These are phyloP conservation scores for Aphaenogaster floridana DNA, from an alignment of 1,140 invertebrate genomes.

Conservation along the genomic window DNA sequence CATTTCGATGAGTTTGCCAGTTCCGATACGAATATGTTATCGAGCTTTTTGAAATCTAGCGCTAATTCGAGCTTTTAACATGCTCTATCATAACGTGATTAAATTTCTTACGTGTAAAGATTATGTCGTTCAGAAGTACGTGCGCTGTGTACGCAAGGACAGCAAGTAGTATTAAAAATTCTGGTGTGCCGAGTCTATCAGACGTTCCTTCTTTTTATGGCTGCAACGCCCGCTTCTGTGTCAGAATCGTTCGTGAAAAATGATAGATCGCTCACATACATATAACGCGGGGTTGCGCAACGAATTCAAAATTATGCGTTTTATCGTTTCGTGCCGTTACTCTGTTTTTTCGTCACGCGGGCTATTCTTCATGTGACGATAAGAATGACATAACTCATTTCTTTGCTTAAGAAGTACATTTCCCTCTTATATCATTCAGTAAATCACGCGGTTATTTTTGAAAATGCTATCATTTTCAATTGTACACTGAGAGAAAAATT, in stretches of 20 bases:
- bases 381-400: constrained; percentile 10
- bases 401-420: background rate
- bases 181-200: background rate
- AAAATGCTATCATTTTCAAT: background rate
- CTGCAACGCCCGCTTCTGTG: background rate
- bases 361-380: constrained; percentile 45
- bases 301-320: constrained; percentile 54
- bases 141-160: background rate
- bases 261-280: constrained; percentile 26
- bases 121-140: background rate
- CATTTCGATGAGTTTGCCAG: constrained; percentile 12
- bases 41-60: background rate
- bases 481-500: too few relatives aligned
- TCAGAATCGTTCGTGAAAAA: constrained; percentile 19
- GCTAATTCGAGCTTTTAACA: background rate
- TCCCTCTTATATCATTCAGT: background rate
- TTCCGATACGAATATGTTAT: background rate
- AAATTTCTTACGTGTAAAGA: background rate
- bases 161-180: constrained; percentile 13
- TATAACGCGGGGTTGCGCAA: constrained; percentile 24
- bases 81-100: background rate
- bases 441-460: background rate
- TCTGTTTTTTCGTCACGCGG: constrained; percentile 21
- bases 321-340: constrained; percentile 27
- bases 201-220: background rate